Base-by-base conservation (phyloP, 2,113 vertebrate genomes). In the Columba livia region DNA sequence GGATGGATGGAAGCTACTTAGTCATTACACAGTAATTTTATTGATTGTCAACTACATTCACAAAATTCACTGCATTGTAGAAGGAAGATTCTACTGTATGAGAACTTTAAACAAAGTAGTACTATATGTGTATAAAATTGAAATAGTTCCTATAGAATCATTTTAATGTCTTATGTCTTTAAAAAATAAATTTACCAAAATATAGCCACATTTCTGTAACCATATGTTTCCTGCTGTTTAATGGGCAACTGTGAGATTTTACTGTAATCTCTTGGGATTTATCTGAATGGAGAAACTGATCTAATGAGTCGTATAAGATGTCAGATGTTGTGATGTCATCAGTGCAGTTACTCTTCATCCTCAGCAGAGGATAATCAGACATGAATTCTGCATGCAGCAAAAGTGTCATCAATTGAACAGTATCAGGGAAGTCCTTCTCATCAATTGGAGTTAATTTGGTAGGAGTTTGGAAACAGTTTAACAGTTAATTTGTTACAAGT, bases 201-300 rank as follows among this genome's bases (percentile, higher is more conserved):
- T 81, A 77, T 70, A 86, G 56, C 24, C 79, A 79, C 28, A 65
- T 83, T 95, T 95, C 69, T 78, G 42, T 60, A 89, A 65, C 70
- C 54, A 61, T 83, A 78, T 88, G 80, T 92, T 95, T 94, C 53
- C 74, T 88, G 57, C 57, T 93, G 42, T 91, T 89, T 88, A 97
- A 95, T 81, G 47, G 94, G 65, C 60, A 96, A 64, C 15, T 57
- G 64, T 2, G 4, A 87, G 78, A 90, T 89, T 89, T 88, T 95
- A 77, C 40, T 83, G 44, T 88, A 57, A 87, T 84, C 44, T 90
- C n/a, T 48, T 83, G 34, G 71, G 73, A 80, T 92, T 92, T 94
- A 61, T 88, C 51, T 66, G 31, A 94, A 89, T 34, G 36, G 31
- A 89, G 44, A 95, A 88, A 92, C 20, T 83, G 56, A 90, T 74